Base-by-base conservation (phyloP, 2,113 vertebrate species). In the Pteruthius melanotis region DNA sequence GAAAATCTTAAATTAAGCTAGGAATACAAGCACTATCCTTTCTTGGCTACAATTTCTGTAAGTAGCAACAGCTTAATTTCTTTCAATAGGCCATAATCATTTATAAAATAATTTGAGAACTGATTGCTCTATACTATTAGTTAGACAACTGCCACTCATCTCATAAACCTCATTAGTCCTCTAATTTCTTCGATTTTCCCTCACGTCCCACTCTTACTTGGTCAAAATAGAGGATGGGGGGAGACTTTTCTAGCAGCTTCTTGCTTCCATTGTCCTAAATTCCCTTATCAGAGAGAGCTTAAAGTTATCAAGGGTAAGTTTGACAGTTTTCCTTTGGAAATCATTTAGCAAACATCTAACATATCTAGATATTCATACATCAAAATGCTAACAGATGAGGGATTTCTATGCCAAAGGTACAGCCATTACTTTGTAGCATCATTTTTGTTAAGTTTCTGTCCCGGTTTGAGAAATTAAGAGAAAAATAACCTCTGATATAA, bases 161-260 rank as follows among this genome's bases (percentile, higher is more conserved):
- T 56, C 26, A 2, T 27, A 60, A 57, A 7, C 13, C 42, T 87
- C n/a, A 59, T 50, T 71, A 75, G 35, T 16, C 18, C 39, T 28
- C n/a, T 44, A 31, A 77, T 52, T 80, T 64, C 57, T 80, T 53
- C 2, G 0, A 13, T 44, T 60, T 90, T 64, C 22, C 17, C 4
- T 86, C 23, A 37, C 26, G 21, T 79, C 23, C 35, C 23, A 80
- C 15, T 56, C 50, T 17, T 24, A 61, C 21, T 82, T 70, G 21
- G 21, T 56, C 33, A 82, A 68, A 87, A 89, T 3, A 79, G 8
- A 23, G 2, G 26, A 10, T 0, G 0, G 2, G 6, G 4, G 4
- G 6, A 59, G 19, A 53, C 13, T 45, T 45, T 50, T 57, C 15
- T 15, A 53, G 20, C 11, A 68, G 47, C 7, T 45, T 86, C 78